A percentile compares a stretch with the other conserved stretches of the same genome.
These are phyloP conservation scores for Tanypteryx hageni DNA, from an alignment of 2,888 invertebrate species.

Conservation along the genomic window DNA sequence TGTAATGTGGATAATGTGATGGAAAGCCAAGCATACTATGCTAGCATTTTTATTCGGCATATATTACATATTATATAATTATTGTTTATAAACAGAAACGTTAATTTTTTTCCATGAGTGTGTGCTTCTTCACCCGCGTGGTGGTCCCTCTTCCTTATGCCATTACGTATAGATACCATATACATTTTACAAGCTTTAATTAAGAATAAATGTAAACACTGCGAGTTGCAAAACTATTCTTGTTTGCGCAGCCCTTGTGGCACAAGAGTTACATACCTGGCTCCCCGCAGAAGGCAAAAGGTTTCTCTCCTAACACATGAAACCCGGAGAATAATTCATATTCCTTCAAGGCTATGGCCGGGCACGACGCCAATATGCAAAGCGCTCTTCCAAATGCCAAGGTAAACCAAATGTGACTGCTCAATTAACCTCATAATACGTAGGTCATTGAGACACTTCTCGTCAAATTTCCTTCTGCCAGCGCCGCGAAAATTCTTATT, in stretches of 20 bases:
- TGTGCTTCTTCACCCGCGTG: too few relatives aligned
- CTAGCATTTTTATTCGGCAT: too few relatives aligned
- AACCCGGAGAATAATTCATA: background rate
- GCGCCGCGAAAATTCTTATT: background rate
- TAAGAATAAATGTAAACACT: background rate
- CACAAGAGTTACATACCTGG: background rate
- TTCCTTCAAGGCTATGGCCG: background rate
- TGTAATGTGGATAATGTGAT: too few relatives aligned
- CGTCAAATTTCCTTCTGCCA: background rate
- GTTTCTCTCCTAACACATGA: background rate
- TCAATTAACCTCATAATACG: constrained; percentile 20
- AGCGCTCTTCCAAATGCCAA: constrained; percentile 18
- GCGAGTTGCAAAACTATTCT: background rate
- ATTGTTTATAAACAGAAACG: too few relatives aligned
- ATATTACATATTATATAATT: too few relatives aligned
- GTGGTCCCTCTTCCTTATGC: too few relatives aligned
- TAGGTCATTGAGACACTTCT: background rate
- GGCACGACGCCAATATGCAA: constrained; percentile 22
- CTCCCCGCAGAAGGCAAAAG: too few relatives aligned
- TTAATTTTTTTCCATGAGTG: too few relatives aligned
- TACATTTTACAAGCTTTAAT: background rate
- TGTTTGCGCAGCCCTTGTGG: background rate
- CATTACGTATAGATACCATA: too few relatives aligned
- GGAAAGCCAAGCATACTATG: too few relatives aligned
- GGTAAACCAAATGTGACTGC: constrained; percentile 32